A percentile compares a stretch with the other conserved stretches of the same genome.
Evolutionary conservation across 2,888 invertebrate species (phyloP).

Genomic region (Apodemia hepburni): DNA sequence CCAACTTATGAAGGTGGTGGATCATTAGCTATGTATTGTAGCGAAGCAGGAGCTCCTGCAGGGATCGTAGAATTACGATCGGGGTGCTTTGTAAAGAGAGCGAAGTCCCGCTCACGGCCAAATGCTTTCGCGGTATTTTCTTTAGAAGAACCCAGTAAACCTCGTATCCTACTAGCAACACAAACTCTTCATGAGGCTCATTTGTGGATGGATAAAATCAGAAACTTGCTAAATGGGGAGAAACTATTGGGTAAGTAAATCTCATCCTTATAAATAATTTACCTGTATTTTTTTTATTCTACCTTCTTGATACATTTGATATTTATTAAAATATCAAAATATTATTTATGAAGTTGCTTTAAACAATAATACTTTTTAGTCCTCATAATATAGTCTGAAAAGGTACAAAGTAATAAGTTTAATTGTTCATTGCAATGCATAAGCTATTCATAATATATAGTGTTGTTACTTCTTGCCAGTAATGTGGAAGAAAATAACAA

Average conservation of each 20-base stretch:
- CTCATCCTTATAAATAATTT: too few species aligned
- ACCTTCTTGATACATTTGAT: conserved; percentile 12
- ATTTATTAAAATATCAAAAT: too few species aligned
- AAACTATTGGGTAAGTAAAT: conserved; percentile 52
- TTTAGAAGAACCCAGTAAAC: conserved; percentile 77
- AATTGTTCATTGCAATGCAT: too few species aligned
- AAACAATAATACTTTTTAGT: too few species aligned
- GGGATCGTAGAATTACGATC: conserved; percentile 78
- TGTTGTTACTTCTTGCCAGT: too few species aligned
- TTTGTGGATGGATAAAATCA: conserved; percentile 84
- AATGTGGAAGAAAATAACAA: neutral
- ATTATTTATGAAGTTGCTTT: too few species aligned
- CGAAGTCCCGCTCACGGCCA: conserved; percentile 83
- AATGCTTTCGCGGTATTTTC: conserved; percentile 86
- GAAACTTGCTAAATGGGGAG: conserved; percentile 68
- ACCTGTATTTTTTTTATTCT: neutral
- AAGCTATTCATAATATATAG: too few species aligned
- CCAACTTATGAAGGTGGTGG: conserved; percentile 75
- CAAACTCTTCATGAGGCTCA: conserved; percentile 83
- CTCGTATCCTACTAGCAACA: conserved; percentile 83
- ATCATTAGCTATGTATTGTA: conserved; percentile 78
- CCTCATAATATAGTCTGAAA: too few species aligned
- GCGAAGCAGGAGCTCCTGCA: conserved; percentile 67
- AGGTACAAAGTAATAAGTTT: too few species aligned
- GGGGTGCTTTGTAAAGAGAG: conserved; percentile 81